phyloP scores from a whole-genome alignment of 2,888 invertebrate species.

The Rhingia rostrata region DNA sequence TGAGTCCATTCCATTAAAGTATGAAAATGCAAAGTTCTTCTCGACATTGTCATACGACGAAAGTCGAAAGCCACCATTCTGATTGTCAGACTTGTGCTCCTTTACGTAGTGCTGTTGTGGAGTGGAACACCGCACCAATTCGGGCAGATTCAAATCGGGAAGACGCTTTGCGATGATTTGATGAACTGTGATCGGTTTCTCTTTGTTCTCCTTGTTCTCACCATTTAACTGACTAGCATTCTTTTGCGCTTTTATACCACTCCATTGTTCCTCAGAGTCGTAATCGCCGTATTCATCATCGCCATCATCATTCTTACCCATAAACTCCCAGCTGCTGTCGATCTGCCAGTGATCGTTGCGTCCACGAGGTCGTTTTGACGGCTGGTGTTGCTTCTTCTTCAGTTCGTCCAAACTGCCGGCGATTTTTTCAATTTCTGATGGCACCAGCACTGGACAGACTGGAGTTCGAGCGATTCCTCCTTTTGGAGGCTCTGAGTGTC shows the following conservation, averaged over 20 bases:
- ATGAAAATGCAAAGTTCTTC: conserved; percentile 80
- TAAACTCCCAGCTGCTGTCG: conserved; percentile 95
- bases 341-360: conserved; percentile 89
- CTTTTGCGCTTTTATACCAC: conserved; percentile 64
- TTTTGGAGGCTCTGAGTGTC: conserved; percentile 86
- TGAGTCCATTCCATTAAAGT: conserved; percentile 81
- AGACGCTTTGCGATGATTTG: conserved; percentile 89
- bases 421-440: conserved; percentile 81
- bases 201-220: conserved; percentile 79
- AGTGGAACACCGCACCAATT: conserved; percentile 87
- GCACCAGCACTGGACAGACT: conserved; percentile 87
- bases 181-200: conserved; percentile 88
- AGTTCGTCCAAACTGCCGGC: conserved; percentile 82
- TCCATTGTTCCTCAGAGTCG: conserved; percentile 81
- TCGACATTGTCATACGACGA: conserved; percentile 93
- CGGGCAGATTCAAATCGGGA: conserved; percentile 85
- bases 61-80: conserved; percentile 83
- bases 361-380: conserved; percentile 80
- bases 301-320: conserved; percentile 85
- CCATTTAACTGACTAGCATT: conserved; percentile 76
- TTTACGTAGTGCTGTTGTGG: conserved; percentile 77
- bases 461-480: conserved; percentile 78
- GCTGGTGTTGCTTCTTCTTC: conserved; percentile 83
- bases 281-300: conserved; percentile 79
- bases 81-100: conserved; percentile 55